These are phyloP conservation scores for Calvadosia cruxmelitensis DNA, from an alignment of 30 jellyfish, hydroid and myxozoan species.

Conservation along the genomic window DNA sequence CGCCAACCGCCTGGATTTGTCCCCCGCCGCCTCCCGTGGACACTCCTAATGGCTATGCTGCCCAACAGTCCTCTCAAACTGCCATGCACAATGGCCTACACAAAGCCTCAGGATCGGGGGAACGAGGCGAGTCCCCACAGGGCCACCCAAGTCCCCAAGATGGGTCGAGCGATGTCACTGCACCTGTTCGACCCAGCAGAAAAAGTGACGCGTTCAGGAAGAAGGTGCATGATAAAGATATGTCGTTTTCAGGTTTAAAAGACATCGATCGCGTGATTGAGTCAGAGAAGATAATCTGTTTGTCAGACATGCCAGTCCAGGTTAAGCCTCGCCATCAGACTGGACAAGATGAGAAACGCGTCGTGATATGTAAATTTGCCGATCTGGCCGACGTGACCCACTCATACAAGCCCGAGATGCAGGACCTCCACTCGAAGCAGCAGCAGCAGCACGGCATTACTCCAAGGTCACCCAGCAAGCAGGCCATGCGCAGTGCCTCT, in stretches of 20 bases:
- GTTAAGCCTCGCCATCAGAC: background rate
- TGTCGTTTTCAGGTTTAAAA: background rate
- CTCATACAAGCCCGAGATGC: background rate
- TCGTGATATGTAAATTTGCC: background rate
- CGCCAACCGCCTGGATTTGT: background rate
- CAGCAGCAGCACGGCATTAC: too few relatives aligned
- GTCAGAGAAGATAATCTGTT: background rate
- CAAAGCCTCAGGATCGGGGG: too few relatives aligned
- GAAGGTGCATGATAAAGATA: background rate
- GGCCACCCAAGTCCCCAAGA: background rate
- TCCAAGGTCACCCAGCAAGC: background rate
- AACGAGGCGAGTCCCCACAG: too few relatives aligned
- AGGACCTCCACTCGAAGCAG: background rate
- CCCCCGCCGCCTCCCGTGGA: background rate
- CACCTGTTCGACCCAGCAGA: background rate
- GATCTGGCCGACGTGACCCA: background rate
- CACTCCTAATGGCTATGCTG: too few relatives aligned
- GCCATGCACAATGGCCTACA: too few relatives aligned
- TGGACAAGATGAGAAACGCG: background rate
- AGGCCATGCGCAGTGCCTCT: background rate
- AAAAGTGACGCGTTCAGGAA: background rate
- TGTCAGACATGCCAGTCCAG: too few relatives aligned
- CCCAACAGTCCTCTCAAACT: too few relatives aligned
- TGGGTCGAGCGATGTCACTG: background rate
- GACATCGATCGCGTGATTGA: background rate